phyloP scores from a whole-genome alignment of 1,140 invertebrate species.

The Dendrolimus punctatus region DNA sequence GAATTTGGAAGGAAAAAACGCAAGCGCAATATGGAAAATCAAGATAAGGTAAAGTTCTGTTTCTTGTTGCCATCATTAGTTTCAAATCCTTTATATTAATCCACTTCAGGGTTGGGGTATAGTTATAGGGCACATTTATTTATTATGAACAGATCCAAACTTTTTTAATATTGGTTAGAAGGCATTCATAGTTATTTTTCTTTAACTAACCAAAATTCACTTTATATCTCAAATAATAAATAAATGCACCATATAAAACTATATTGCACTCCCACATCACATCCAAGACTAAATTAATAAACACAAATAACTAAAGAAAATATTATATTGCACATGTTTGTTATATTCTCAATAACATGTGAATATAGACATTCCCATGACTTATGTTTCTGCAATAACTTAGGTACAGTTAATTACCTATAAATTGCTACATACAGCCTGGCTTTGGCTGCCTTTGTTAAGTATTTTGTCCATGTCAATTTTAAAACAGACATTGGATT shows the following conservation, averaged over 20 bases:
- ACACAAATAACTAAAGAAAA: neutral
- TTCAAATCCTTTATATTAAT: no score
- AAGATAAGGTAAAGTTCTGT: conserved; percentile 36
- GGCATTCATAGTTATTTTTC: no score
- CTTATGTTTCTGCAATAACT: neutral
- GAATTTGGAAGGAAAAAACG: conserved; percentile 94
- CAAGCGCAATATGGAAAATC: conserved; percentile 43
- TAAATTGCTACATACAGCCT: neutral
- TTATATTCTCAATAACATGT: neutral
- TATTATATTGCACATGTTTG: neutral
- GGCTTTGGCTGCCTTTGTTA: conserved; percentile 3
- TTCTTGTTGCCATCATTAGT: no score
- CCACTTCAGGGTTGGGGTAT: no score
- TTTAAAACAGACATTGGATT: conserved; percentile 48
- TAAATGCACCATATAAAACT: no score
- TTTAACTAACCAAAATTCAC: no score
- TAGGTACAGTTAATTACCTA: neutral
- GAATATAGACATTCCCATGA: neutral
- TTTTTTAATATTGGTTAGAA: no score
- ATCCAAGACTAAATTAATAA: no score
- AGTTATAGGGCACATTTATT: no score
- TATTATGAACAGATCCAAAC: no score
- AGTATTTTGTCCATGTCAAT: conserved; percentile 17
- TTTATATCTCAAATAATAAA: no score
- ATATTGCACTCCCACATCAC: no score